Evolutionary conservation across 2,888 invertebrate species (phyloP), one percentile per base, ranked within the genome.

Genomic region (Agonopterix arenella): DNA sequence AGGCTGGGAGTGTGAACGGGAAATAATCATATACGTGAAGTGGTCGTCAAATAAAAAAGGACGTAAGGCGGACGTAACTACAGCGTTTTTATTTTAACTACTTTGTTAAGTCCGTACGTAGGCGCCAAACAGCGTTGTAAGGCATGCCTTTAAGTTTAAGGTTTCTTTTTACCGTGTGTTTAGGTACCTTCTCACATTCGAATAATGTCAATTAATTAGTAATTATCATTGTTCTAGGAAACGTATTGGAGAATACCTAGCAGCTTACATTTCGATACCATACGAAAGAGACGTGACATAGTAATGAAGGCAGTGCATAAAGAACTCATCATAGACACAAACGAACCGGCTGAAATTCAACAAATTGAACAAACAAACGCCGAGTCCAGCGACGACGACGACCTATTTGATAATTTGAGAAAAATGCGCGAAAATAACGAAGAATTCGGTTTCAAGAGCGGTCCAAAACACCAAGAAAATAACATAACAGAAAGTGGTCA

Each of bases 231-330:
- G 41, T 73, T 74, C 52, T 80, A 95, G 93, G 97, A 97, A 90
- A 90, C 86, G 53, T 97, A 96, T 76, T 97, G 97, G 97, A 91
- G 97, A 61, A 95, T 97, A 66, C 95, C 97, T 0, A 91, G 91
- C 50, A 84, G 88, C 63, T 84, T 94, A 48, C 83, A 85, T 51
- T 76, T 82, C 44, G 76, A 86, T 18, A 90, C 88, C n/a, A 86
- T 93, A 50, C 85, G 90, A 55, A 90, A 90, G 65, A 85, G 91
- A 16, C 84, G 90, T 48, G 86, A 89, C 61, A 80, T 92, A 47
- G 86, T 93, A 55, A 79, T 84, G 48, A 88, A 90, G 69, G 91
- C 91, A 1, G 68, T 92, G 41, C 86, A 90, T 55, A 90, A 90
- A 57, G 89, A 83, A 55, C 76, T 90, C 49, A 74, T 84, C 46